Evolutionary conservation across 2,888 invertebrate species (phyloP).

Genomic region (Lithosia quadra): DNA sequence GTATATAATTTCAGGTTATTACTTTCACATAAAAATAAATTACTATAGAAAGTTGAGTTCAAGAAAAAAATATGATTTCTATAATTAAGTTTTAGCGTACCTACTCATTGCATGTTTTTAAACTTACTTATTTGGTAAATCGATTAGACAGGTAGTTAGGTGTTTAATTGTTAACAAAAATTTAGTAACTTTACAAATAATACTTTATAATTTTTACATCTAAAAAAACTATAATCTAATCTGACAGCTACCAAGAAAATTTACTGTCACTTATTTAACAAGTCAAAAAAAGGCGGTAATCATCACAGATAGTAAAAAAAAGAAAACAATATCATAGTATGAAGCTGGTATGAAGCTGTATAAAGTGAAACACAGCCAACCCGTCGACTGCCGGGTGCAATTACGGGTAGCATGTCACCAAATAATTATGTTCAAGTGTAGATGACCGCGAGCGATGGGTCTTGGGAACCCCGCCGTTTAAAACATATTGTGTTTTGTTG

Average conservation of each 20-base stretch:
- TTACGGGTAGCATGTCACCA: conserved; percentile 64
- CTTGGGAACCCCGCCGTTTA: conserved; percentile 47
- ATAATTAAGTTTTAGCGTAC: neutral
- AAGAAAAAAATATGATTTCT: neutral
- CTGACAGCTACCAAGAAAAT: neutral
- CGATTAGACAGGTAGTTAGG: neutral
- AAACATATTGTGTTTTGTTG: conserved; percentile 46
- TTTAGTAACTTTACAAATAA: neutral
- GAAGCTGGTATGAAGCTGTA: neutral
- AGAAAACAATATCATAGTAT: neutral
- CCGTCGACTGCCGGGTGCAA: conserved; percentile 37
- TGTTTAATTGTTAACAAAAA: neutral
- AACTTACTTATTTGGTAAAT: neutral
- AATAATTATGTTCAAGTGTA: conserved; percentile 65
- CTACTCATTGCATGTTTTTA: neutral
- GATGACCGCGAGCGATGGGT: conserved; percentile 47
- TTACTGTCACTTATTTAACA: neutral
- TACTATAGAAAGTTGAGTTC: neutral
- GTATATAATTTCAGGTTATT: neutral
- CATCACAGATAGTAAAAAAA: conserved; percentile 12
- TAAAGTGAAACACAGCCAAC: conserved; percentile 42
- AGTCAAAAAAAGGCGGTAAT: neutral
- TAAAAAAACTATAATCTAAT: neutral
- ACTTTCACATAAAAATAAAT: neutral
- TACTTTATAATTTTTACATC: neutral